These are phyloP conservation scores for Scaptodrosophila lebanonensis DNA, from an alignment of 1,140 invertebrate genomes.

Conservation along the genomic window DNA sequence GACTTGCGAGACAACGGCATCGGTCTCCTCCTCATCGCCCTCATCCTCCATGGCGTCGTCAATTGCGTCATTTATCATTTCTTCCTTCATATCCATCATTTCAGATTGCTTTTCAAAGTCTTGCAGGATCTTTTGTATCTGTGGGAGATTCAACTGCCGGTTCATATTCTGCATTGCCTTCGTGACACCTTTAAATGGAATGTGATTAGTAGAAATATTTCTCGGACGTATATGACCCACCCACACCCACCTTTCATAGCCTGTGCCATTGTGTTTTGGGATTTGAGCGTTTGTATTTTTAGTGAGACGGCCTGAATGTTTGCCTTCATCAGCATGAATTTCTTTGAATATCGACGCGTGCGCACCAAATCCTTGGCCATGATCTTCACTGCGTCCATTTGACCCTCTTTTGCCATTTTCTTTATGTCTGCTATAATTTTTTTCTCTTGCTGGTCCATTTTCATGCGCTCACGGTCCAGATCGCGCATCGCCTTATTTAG, in stretches of 20 bases:
- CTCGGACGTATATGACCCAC: background rate
- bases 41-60: conserved; percentile 99
- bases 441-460: conserved; percentile 99
- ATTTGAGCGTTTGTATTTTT: conserved; percentile 98
- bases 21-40: conserved; percentile 98
- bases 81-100: conserved; percentile 99
- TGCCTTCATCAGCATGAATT: conserved; percentile 99
- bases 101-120: conserved; percentile 99
- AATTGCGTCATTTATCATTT: conserved; percentile 99
- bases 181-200: conserved; percentile 85
- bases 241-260: conserved; percentile 91
- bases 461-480: conserved; percentile 93
- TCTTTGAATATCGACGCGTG: conserved; percentile 96
- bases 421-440: conserved; percentile 99
- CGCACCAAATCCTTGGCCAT: conserved; percentile 99
- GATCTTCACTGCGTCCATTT: conserved; percentile 99
- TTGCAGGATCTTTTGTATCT: conserved; percentile 99
- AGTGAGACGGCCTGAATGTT: conserved; percentile 99
- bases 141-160: conserved; percentile 96
- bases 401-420: conserved; percentile 98
- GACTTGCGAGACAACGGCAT: conserved; percentile 94
- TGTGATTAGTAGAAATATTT: conserved; percentile 2
- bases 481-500: conserved; percentile 99
- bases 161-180: conserved; percentile 99
- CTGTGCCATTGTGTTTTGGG: conserved; percentile 99